phyloP scores from a whole-genome alignment of 2,797 vertebrate species.

The Chelidonichthys spinosus region DNA sequence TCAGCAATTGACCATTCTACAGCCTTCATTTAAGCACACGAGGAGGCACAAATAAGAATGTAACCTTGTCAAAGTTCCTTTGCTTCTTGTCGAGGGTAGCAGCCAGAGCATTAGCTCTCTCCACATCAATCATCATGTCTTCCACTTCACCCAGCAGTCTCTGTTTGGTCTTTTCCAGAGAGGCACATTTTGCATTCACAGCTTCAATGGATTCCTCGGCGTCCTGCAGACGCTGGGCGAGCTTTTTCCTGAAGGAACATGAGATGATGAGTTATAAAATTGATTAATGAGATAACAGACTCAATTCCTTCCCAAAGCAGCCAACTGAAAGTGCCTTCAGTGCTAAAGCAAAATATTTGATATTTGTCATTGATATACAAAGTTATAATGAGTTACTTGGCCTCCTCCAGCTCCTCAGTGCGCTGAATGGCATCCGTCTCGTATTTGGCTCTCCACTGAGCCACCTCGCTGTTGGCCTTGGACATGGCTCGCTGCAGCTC shows the following conservation, averaged over 20 bases:
- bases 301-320: background rate
- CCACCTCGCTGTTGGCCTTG: constrained; percentile 89
- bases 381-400: constrained; percentile 77
- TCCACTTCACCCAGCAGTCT: constrained; percentile 88
- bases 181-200: constrained; percentile 89
- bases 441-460: constrained; percentile 89
- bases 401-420: constrained; percentile 87
- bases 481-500: constrained; percentile 87
- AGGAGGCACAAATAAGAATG: background rate
- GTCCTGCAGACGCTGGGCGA: constrained; percentile 89
- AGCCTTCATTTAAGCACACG: background rate
- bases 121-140: constrained; percentile 89
- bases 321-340: background rate
- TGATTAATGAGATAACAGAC: background rate
- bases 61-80: constrained; percentile 88
- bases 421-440: constrained; percentile 89
- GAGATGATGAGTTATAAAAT: background rate
- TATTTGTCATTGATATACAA: background rate
- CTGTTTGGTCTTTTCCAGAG: constrained; percentile 87
- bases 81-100: constrained; percentile 79
- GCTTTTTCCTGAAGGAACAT: constrained; percentile 84
- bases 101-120: constrained; percentile 86
- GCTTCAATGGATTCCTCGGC: constrained; percentile 89
- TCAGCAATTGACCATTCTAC: background rate
- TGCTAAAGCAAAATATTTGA: too few relatives aligned